Conservation (phyloP, 2,797 vertebrate genomes). For the Esox masquinongy region DNA sequence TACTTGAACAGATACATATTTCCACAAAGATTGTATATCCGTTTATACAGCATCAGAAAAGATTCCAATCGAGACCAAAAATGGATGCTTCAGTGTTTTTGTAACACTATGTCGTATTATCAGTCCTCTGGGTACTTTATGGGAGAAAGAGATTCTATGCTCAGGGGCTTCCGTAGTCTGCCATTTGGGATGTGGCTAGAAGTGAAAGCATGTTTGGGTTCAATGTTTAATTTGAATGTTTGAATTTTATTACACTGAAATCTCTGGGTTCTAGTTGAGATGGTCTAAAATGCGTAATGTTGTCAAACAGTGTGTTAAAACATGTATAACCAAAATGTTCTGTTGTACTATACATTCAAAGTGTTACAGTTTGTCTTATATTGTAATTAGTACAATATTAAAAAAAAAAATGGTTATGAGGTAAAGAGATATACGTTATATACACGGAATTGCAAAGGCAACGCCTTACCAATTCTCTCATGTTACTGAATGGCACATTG, state of each 20-base stretch:
- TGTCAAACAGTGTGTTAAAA: not conserved
- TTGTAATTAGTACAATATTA: not conserved
- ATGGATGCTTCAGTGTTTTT: no score
- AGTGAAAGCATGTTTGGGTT: not conserved
- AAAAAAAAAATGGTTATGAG: not conserved
- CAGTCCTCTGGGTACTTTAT: not conserved
- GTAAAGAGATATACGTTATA: not conserved
- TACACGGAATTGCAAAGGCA: conserved; percentile 13
- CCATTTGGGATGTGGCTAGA: not conserved
- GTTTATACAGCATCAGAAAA: no score
- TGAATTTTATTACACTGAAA: not conserved
- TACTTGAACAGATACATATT: no score
- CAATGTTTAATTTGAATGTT: not conserved
- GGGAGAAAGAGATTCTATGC: no score
- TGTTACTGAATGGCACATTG: not conserved
- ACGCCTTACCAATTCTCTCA: not conserved
- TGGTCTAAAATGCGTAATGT: not conserved
- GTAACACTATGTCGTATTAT: no score
- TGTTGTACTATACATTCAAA: not conserved
- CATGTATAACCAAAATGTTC: not conserved
- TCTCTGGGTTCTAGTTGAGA: not conserved
- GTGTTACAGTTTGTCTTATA: not conserved
- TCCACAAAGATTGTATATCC: no score
- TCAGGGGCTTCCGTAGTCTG: no score
- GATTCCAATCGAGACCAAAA: no score